A percentile compares a stretch with the other conserved stretches of the same genome.
phyloP scores from a whole-genome alignment of 2,888 invertebrate genomes.

The Meiosimyza decipiens region DNA sequence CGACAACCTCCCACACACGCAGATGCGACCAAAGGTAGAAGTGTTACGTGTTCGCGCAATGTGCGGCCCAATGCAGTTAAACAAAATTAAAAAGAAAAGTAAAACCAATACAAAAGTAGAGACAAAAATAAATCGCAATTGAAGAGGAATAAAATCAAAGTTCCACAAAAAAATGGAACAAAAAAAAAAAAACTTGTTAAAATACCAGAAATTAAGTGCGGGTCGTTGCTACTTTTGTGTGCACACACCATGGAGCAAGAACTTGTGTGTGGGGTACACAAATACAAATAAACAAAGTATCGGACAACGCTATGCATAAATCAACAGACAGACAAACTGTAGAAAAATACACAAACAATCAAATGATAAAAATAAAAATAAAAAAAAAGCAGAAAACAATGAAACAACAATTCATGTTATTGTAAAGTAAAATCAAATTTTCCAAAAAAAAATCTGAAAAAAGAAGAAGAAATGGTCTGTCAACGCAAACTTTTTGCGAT shows the following conservation, averaged over 20 bases:
- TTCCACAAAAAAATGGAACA: neutral
- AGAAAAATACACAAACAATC: neutral
- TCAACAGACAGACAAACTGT: slow-evolving; percentile 16
- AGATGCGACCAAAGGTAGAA: no score
- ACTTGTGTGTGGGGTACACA: neutral
- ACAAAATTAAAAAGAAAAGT: no score
- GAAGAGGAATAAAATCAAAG: no score
- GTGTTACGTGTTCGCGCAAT: no score
- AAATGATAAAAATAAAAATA: neutral
- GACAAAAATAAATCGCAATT: no score
- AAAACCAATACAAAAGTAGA: no score
- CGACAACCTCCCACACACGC: no score
- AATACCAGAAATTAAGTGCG: slow-evolving; percentile 17
- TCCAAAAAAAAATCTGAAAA: neutral
- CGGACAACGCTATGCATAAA: slow-evolving; percentile 25
- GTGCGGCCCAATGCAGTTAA: no score
- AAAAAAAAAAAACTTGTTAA: neutral
- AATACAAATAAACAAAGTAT: slow-evolving; percentile 5
- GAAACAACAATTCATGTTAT: neutral
- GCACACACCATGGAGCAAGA: neutral
- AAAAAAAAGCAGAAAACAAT: neutral
- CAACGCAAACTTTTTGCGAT: no score
- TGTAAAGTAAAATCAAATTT: neutral
- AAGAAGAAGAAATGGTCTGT: no score
- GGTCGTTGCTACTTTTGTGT: slow-evolving; percentile 8